Evolutionary conservation across 2,888 invertebrate species (phyloP).

Genomic region (Syritta pipiens): DNA sequence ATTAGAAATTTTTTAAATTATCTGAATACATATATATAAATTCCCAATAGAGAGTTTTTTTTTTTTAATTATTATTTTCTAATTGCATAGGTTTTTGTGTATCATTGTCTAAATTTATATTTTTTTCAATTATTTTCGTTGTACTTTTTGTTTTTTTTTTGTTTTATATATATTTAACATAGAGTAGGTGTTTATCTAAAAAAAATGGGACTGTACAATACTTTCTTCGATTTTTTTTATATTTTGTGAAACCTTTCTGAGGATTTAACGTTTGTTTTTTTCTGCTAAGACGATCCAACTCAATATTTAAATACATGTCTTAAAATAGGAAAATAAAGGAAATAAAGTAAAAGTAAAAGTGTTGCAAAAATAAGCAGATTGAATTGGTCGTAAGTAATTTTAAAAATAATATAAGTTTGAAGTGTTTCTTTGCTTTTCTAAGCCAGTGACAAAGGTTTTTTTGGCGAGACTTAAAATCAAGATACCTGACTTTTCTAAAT

Average conservation of each 20-base stretch:
- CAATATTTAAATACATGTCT: neutral
- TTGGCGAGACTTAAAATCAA: too few relatives aligned
- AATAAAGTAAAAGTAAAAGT: too few relatives aligned
- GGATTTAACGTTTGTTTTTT: slow-evolving; percentile 38
- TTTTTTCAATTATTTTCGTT: slow-evolving; percentile 44
- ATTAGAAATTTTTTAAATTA: slow-evolving; percentile 18
- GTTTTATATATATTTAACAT: slow-evolving; percentile 27
- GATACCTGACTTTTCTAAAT: too few relatives aligned
- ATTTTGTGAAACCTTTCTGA: slow-evolving; percentile 64
- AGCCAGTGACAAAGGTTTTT: too few relatives aligned
- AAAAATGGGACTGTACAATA: slow-evolving; percentile 58
- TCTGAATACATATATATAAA: slow-evolving; percentile 34
- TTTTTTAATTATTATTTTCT: slow-evolving; percentile 16
- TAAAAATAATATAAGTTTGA: too few relatives aligned
- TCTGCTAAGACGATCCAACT: neutral
- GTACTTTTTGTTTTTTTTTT: slow-evolving; percentile 42
- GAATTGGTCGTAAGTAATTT: neutral
- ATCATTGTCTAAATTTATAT: slow-evolving; percentile 55
- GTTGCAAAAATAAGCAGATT: too few relatives aligned
- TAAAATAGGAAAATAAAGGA: neutral
- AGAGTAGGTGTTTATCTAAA: slow-evolving; percentile 29
- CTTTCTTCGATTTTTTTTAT: slow-evolving; percentile 16
- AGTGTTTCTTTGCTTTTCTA: neutral
- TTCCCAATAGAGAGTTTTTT: slow-evolving; percentile 48
- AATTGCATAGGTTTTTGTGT: slow-evolving; percentile 39